Evolutionary conservation across 2,113 vertebrate species (phyloP), one percentile per base, ranked within the genome.

Genomic region (Laticauda colubrina): DNA sequence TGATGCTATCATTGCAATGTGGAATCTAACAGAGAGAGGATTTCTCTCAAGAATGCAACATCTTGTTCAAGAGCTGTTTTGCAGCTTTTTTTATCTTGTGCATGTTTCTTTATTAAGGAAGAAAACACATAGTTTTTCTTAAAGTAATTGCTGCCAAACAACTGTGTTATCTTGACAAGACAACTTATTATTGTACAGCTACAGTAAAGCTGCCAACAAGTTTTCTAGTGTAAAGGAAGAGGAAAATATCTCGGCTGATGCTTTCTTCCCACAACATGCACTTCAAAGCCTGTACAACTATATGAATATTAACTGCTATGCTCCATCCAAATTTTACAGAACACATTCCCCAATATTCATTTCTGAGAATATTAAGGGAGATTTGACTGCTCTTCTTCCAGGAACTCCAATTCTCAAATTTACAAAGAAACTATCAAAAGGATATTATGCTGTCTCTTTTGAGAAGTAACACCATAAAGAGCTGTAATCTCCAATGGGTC

Each of bases 1-100:
- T 95, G 91, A 23, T 48, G 57, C 43, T 85, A 95, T 81, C 0
- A 92, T 55, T 55, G 92, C 94, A 88, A 91, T 93, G 94, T 96
- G 95, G 94, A 95, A 91, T 0, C 87, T 95, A 93, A 94, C 92
- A 93, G 54, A 94, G 93, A 94, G 57, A 87, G 14, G 56, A 93
- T n/a, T 94, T 90, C 90, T 94, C 89, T 92, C 10, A 89, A 0
- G 51, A 61, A 34, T 91, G 96, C 95, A 95, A 95, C 93, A 94
- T 96, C 94, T 95, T 95, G 75, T 96, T 96, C 95, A 14, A 88
- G 90, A 95, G 95, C 90, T 95, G 0, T 96, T 95, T 97, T 95
- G 92, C 95, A 96, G 94, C 93, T 11, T 89, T 94, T 94, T 92
- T 89, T 96, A 96, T 92, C 93, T 91, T 95, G 94, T 96, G 91